phyloP scores from a whole-genome alignment of 2,113 vertebrate species.

The Rhynchomys soricoides region DNA sequence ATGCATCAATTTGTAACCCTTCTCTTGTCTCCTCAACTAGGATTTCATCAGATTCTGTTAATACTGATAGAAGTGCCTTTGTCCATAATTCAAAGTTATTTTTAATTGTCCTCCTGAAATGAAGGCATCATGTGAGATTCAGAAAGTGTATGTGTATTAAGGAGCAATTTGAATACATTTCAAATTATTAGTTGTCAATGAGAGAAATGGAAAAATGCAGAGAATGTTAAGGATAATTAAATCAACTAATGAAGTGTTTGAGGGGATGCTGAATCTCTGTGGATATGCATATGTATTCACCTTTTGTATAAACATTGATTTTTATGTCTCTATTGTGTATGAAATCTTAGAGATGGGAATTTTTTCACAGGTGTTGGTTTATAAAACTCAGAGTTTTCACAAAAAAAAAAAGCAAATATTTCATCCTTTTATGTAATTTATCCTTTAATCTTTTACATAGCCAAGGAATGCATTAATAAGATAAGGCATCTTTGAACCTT shows the following conservation, averaged over 20 bases:
- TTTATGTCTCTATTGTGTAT: conserved; percentile 53
- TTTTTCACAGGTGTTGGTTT: conserved; percentile 64
- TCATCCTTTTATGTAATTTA: conserved; percentile 53
- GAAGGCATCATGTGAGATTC: conserved; percentile 14
- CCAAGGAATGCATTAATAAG: conserved; percentile 69
- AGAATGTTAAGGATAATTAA: conserved; percentile 55
- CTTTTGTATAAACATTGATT: conserved; percentile 59
- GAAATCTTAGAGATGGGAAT: conserved; percentile 12
- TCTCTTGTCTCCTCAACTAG: not conserved
- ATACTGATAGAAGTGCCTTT: conserved; percentile 14
- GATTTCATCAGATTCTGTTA: not conserved
- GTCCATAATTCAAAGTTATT: not conserved
- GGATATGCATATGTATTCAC: not conserved
- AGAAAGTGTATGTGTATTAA: not conserved
- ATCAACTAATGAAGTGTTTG: conserved; percentile 36
- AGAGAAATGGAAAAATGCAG: conserved; percentile 41
- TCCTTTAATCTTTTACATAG: conserved; percentile 79
- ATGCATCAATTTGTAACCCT: conserved; percentile 9
- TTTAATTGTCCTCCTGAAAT: not conserved
- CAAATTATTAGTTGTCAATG: conserved; percentile 64
- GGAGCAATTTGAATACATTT: not conserved
- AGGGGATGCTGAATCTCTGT: not conserved
- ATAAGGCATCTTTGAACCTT: conserved; percentile 82
- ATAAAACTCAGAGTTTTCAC: conserved; percentile 59
- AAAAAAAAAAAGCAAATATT: conserved; percentile 76